These are phyloP conservation scores for Aplysia californica DNA, from an alignment of 1,140 invertebrate genomes.

Conservation along the genomic window DNA sequence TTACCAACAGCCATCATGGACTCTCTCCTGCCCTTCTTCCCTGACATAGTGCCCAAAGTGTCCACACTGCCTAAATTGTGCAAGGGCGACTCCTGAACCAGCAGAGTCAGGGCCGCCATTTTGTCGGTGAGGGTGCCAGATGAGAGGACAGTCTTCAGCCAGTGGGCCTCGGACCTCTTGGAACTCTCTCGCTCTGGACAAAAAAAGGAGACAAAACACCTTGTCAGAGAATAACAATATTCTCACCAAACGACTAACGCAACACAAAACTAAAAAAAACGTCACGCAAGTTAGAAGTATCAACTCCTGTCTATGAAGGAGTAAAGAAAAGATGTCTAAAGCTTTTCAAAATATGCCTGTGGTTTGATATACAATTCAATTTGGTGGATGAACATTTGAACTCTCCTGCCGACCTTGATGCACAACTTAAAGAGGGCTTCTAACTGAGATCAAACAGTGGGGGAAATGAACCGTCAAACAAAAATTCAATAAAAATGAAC, in stretches of 20 bases:
- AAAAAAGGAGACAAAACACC: neutral
- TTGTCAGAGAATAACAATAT: neutral
- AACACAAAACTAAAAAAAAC: too few species aligned
- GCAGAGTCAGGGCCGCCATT: slow-evolving; percentile 84
- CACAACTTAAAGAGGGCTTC: too few species aligned
- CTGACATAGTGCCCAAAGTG: slow-evolving; percentile 81
- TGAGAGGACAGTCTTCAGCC: slow-evolving; percentile 83
- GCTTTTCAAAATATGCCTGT: neutral
- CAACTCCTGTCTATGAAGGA: neutral
- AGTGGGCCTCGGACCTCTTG: slow-evolving; percentile 70
- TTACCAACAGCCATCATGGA: slow-evolving; percentile 76
- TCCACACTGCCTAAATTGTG: slow-evolving; percentile 80
- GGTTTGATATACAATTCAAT: neutral
- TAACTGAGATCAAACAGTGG: neutral
- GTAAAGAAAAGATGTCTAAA: neutral
- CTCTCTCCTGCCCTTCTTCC: slow-evolving; percentile 84
- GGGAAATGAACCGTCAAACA: neutral
- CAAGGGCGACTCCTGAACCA: slow-evolving; percentile 87
- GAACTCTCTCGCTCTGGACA: slow-evolving; percentile 52
- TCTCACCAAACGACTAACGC: neutral
- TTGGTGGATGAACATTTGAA: neutral
- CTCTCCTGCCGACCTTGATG: too few species aligned
- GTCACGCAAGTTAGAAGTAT: too few species aligned
- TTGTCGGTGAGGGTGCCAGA: slow-evolving; percentile 87
- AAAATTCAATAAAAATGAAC: neutral